A percentile compares a stretch with the other conserved stretches of the same genome.
Evolutionary conservation across 2,888 invertebrate genomes (phyloP).

Genomic region (Mesochorus sp.): DNA sequence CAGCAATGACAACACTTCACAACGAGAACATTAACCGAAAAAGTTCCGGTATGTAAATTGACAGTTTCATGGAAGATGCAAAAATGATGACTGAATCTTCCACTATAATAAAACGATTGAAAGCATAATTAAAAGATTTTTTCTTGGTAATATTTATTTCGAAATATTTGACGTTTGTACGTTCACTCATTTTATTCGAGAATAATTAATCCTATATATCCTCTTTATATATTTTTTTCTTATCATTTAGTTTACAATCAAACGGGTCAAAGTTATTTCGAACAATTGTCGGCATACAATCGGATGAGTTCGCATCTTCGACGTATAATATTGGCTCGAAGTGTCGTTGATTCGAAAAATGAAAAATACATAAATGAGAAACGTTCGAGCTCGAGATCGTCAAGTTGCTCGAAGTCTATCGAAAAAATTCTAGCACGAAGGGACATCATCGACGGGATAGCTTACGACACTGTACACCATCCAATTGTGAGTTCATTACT

Average conservation of each 20-base stretch:
- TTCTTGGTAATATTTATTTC: background rate
- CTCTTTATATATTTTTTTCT: slow-evolving; percentile 5
- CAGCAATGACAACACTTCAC: slow-evolving; percentile 50
- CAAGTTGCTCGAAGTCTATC: slow-evolving; percentile 35
- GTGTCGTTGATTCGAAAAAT: slow-evolving; percentile 76
- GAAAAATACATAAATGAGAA: slow-evolving; percentile 65
- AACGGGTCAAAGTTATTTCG: slow-evolving; percentile 75
- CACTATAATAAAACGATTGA: too few species aligned
- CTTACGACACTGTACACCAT: slow-evolving; percentile 76
- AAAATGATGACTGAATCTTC: too few species aligned
- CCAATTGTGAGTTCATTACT: slow-evolving; percentile 76
- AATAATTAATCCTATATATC: background rate
- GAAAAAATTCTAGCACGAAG: slow-evolving; percentile 63
- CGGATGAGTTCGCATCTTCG: slow-evolving; percentile 77
- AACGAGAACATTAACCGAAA: slow-evolving; percentile 44
- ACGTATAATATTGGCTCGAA: slow-evolving; percentile 76
- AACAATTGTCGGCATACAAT: slow-evolving; percentile 76
- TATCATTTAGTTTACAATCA: slow-evolving; percentile 73
- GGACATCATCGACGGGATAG: slow-evolving; percentile 74
- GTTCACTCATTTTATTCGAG: background rate
- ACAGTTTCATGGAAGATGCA: slow-evolving; percentile 1
- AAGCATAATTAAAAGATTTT: too few species aligned
- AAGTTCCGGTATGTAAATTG: slow-evolving; percentile 62
- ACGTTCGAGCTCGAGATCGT: slow-evolving; percentile 50
- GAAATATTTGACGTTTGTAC: too few species aligned